Evolutionary conservation across 2,797 vertebrate species (phyloP), one percentile per base, ranked within the genome.

Genomic region (Gymnothorax reevesii): DNA sequence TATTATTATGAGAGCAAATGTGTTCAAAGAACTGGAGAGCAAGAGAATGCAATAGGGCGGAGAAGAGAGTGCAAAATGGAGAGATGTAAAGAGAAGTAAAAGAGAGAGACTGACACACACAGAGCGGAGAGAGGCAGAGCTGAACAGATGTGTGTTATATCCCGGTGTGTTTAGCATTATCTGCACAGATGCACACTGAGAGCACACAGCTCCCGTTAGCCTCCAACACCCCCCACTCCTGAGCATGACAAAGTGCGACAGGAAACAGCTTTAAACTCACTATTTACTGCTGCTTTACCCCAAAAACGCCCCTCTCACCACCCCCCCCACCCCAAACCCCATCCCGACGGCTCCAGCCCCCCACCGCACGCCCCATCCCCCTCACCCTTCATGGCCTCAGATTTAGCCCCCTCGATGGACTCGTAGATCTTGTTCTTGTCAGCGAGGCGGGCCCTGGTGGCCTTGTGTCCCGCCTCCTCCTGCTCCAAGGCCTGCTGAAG

Each of bases 351-450:
- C 62, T 66, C n/a, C 52, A 85, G 25, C 64, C 20, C 49, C 57
- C 83, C 33, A 60, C 33, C 17, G 33, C 54, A 8, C 22, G 54
- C 25, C 10, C 52, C 84, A 73, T 8, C 52, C 33, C 27, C 79
- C 90, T 27, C 89, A 99, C 98, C 98, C 95, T 99, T 99, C 96
- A 97, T 98, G 79, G 98, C 98, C 94, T 99, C 98, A 9, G 98
- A 99, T 91, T 99, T 99, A 82, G 98, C 98, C 80, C 98, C 99
- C 90, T 99, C 98, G 49, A 99, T 99, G 86, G 98, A 98, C 85
- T 99, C 98, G 92, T 98, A 98, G 91, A 99, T 99, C 92, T 99
- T 98, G 93, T 97, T 99, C 94, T 99, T 99, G 94, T 99, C 98
- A 13, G 97, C 98, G 89, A 99, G 95, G 86, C 98, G 94, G 1